These are phyloP conservation scores for Prionace glauca DNA, from an alignment of 2,797 vertebrate genomes.

Conservation along the genomic window DNA sequence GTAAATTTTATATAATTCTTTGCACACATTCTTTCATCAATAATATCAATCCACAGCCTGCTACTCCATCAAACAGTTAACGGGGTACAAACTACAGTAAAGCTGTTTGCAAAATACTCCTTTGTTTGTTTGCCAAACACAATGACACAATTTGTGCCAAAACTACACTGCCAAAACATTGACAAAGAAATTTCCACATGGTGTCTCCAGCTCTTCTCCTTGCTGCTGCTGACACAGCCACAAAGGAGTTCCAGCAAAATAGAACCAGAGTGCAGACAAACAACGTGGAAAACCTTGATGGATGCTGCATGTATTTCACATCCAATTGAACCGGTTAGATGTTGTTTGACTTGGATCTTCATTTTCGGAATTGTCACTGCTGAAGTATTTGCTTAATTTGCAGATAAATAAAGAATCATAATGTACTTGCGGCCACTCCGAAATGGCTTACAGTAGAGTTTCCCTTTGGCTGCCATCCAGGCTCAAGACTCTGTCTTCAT, in stretches of 20 bases:
- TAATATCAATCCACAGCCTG: not conserved
- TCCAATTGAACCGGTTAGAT: not conserved
- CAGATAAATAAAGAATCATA: not conserved
- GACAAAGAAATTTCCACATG: not conserved
- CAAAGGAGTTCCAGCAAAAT: not conserved
- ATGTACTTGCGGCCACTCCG: not conserved
- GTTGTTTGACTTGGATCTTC: not conserved
- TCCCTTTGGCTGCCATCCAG: not conserved
- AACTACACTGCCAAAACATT: not conserved
- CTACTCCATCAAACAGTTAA: not conserved
- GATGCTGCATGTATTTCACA: not conserved
- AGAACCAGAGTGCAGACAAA: not conserved
- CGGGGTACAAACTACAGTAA: not conserved
- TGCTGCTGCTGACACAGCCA: not conserved
- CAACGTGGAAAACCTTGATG: not conserved
- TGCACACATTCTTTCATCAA: not conserved
- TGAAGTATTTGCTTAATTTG: not conserved
- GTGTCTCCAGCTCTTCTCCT: not conserved
- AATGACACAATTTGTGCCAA: constrained; percentile 15
- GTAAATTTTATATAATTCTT: not conserved
- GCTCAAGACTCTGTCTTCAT: not conserved
- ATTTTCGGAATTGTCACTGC: not conserved
- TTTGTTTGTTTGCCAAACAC: constrained; percentile 31
- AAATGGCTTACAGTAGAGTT: not conserved
- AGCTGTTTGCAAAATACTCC: not conserved